A percentile compares a stretch with the other conserved stretches of the same genome.
phyloP scores from a whole-genome alignment of 2,888 invertebrate genomes.

The Orthonevra nobilis region DNA sequence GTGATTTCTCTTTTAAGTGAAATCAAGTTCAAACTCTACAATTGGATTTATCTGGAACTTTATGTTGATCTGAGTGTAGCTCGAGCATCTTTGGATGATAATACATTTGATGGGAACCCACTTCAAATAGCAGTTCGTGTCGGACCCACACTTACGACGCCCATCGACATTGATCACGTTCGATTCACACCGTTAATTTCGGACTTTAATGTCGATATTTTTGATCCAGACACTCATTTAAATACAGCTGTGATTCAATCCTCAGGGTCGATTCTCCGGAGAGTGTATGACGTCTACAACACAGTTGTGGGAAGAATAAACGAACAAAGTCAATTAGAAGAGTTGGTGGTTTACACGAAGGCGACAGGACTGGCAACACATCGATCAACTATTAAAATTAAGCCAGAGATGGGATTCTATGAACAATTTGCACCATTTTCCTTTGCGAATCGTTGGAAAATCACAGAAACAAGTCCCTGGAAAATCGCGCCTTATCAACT shows the following conservation, averaged over 20 bases:
- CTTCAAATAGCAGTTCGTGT: slow-evolving; percentile 24
- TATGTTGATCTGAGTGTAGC: slow-evolving; percentile 17
- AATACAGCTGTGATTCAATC: slow-evolving; percentile 18
- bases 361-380: background rate
- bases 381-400: background rate
- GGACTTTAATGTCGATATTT: slow-evolving; percentile 24
- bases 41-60: slow-evolving; percentile 37
- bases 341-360: slow-evolving; percentile 26
- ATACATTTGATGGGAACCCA: too few relatives aligned
- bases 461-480: background rate
- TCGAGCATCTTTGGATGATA: too few relatives aligned
- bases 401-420: slow-evolving; percentile 37
- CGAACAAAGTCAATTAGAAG: slow-evolving; percentile 31
- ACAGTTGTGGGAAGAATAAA: slow-evolving; percentile 4
- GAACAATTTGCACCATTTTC: slow-evolving; percentile 36
- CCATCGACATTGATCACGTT: slow-evolving; percentile 35
- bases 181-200: slow-evolving; percentile 33
- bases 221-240: background rate
- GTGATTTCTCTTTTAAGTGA: slow-evolving; percentile 5
- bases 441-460: slow-evolving; percentile 28
- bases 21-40: slow-evolving; percentile 14
- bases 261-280: slow-evolving; percentile 10
- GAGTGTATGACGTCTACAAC: slow-evolving; percentile 10
- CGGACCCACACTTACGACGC: background rate
- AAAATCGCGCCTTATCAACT: slow-evolving; percentile 17